These are phyloP conservation scores for Erebia palarica DNA, from an alignment of 2,888 invertebrate genomes.

Conservation along the genomic window DNA sequence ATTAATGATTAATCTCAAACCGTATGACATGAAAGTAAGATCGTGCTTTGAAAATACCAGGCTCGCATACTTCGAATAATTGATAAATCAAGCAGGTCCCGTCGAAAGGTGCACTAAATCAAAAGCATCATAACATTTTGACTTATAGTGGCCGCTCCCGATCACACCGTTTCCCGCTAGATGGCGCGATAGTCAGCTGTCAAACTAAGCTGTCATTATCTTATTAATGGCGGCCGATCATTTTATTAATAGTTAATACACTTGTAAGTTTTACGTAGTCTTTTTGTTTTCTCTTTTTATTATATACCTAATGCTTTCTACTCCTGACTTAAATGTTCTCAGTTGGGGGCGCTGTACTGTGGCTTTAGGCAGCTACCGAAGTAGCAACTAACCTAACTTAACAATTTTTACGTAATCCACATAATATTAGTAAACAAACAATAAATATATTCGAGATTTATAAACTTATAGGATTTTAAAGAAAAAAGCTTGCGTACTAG, in stretches of 20 bases:
- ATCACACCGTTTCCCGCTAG: slow-evolving; percentile 76
- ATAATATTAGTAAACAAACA: neutral
- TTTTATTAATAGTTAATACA: slow-evolving; percentile 58
- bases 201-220: slow-evolving; percentile 78
- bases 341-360: neutral
- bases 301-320: neutral
- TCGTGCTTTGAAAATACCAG: slow-evolving; percentile 75
- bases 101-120: slow-evolving; percentile 76
- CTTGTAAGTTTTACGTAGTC: neutral
- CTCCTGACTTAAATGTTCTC: neutral
- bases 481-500: too few relatives aligned
- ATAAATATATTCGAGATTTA: too few relatives aligned
- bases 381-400: neutral
- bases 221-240: slow-evolving; percentile 71
- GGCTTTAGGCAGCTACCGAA: neutral
- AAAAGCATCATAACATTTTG: slow-evolving; percentile 78
- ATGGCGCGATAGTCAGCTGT: slow-evolving; percentile 79
- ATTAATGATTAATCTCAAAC: slow-evolving; percentile 77
- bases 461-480: too few relatives aligned
- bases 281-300: neutral
- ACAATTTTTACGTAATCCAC: neutral
- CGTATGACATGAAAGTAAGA: slow-evolving; percentile 79
- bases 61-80: slow-evolving; percentile 75
- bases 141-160: slow-evolving; percentile 71
- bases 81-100: slow-evolving; percentile 80